A percentile compares a stretch with the other conserved stretches of the same genome.
phyloP scores from a whole-genome alignment of 2,113 vertebrate genomes.

The Peromyscus leucopus region DNA sequence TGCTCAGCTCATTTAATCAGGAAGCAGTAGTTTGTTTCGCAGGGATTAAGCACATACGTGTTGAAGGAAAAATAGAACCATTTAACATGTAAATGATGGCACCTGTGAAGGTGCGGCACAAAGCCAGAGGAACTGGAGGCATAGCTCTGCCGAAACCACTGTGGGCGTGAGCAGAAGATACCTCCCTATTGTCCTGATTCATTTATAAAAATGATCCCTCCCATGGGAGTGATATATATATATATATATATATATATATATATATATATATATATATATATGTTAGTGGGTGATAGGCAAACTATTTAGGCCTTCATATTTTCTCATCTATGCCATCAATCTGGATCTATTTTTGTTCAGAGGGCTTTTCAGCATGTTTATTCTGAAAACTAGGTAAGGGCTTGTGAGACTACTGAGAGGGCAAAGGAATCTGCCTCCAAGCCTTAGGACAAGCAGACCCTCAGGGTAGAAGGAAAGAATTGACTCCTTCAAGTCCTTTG shows the following conservation, averaged over 20 bases:
- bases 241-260: not conserved
- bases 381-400: not conserved
- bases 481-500: not conserved
- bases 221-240: no score
- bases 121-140: not conserved
- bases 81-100: not conserved
- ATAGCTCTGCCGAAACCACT: not conserved
- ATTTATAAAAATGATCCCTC: not conserved
- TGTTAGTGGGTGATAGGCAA: not conserved
- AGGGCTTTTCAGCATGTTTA: not conserved
- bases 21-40: constrained; percentile 8
- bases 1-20: constrained; percentile 28
- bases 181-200: not conserved
- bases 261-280: not conserved
- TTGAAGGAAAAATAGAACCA: not conserved
- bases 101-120: not conserved
- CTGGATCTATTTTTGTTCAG: not conserved
- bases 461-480: not conserved
- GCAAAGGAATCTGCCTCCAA: not conserved
- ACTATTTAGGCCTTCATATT: not conserved
- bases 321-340: not conserved
- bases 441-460: not conserved
- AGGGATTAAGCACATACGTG: constrained; percentile 47
- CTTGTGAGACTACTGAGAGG: not conserved
- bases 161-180: not conserved